These are phyloP conservation scores for Leguminivora glycinivorella DNA, from an alignment of 1,140 invertebrate genomes.

Conservation along the genomic window DNA sequence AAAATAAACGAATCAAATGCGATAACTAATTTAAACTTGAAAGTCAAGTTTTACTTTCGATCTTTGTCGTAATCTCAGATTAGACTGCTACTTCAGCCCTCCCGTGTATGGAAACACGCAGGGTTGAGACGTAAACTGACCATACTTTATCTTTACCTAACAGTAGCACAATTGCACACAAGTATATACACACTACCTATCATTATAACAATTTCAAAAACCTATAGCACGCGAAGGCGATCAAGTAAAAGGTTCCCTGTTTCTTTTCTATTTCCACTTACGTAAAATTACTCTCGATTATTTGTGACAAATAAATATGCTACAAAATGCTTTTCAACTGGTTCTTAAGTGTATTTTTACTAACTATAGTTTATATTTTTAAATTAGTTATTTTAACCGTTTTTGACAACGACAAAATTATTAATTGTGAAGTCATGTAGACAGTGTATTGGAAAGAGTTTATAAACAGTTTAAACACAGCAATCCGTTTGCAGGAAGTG, in stretches of 20 bases:
- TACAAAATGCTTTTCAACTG: neutral
- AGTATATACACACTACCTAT: conserved; percentile 12
- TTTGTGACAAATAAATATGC: conserved; percentile 21
- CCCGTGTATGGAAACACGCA: neutral
- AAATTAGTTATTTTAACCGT: neutral
- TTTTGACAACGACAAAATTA: no score
- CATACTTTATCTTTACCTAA: conserved; percentile 18
- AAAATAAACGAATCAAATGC: neutral
- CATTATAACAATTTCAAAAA: conserved; percentile 31
- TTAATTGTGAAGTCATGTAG: neutral
- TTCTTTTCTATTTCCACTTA: conserved; percentile 37
- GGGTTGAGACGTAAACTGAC: neutral
- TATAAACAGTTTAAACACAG: neutral
- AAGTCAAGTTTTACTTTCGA: conserved; percentile 21
- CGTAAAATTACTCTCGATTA: neutral
- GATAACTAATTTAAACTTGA: neutral
- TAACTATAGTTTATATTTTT: neutral
- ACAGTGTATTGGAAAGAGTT: neutral
- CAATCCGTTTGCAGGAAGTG: neutral
- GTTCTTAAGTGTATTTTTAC: neutral
- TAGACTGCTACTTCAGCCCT: neutral
- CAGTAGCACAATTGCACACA: conserved; percentile 9
- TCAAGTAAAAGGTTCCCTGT: conserved; percentile 50
- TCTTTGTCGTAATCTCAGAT: no score
- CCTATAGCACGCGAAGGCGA: conserved; percentile 42